Percentiles rank a stretch among this genome's conserved stretches.
Evolutionary conservation across 1,140 invertebrate genomes (phyloP).

Genomic region (Drosophila bipectinata): DNA sequence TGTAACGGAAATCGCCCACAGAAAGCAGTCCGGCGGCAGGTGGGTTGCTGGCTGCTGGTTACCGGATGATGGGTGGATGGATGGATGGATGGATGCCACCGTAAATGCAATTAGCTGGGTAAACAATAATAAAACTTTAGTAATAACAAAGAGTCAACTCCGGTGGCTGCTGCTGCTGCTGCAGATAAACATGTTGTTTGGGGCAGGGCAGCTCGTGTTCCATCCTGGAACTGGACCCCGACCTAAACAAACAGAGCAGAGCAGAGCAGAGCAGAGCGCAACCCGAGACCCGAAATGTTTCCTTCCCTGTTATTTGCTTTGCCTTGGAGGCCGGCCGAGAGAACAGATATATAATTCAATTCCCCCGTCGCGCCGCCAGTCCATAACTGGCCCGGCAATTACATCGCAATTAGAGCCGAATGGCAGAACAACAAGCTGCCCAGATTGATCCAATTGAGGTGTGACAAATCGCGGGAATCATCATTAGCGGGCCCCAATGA

Average conservation of each 20-base stretch:
- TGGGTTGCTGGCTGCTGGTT: neutral
- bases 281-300: neutral
- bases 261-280: neutral
- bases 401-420: constrained; percentile 29
- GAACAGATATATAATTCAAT: constrained; percentile 2
- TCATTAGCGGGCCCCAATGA: constrained; percentile 38
- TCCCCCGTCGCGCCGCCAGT: neutral
- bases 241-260: constrained; percentile 31
- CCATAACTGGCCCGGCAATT: constrained; percentile 20
- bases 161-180: neutral
- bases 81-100: constrained; percentile 9
- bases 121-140: constrained; percentile 67
- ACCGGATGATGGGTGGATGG: neutral
- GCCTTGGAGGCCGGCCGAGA: neutral
- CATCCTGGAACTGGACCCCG: neutral
- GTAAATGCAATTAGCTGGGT: constrained; percentile 56
- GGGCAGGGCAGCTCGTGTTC: neutral
- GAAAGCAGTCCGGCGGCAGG: neutral
- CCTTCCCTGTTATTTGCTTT: neutral
- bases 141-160: constrained; percentile 21
- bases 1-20: constrained; percentile 46
- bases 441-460: constrained; percentile 32
- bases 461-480: constrained; percentile 59
- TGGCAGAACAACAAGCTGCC: neutral
- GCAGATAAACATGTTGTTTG: constrained; percentile 7